These are phyloP conservation scores for Heterohyrax brucei DNA, from an alignment of 2,797 vertebrate genomes.

Conservation along the genomic window DNA sequence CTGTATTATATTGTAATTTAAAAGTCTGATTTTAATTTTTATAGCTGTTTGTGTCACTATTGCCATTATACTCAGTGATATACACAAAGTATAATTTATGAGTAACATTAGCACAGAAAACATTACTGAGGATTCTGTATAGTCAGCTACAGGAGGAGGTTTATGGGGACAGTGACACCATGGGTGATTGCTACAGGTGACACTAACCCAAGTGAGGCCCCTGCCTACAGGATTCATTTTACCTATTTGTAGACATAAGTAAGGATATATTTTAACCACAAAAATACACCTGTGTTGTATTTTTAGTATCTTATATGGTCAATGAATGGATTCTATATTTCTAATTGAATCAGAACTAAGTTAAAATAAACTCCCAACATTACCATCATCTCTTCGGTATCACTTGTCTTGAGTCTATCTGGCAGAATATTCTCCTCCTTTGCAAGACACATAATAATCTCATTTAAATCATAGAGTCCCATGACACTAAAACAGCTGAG, in stretches of 20 bases:
- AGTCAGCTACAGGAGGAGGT: too few relatives aligned
- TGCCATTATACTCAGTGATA: too few relatives aligned
- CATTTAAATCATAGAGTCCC: constrained; percentile 86
- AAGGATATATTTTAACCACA: constrained; percentile 23
- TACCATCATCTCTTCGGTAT: constrained; percentile 88
- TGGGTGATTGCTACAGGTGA: too few relatives aligned
- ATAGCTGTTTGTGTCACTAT: too few relatives aligned
- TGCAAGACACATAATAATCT: constrained; percentile 85
- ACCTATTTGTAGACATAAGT: constrained; percentile 55
- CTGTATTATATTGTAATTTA: too few relatives aligned
- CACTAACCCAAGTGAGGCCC: too few relatives aligned
- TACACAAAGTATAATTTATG: too few relatives aligned
- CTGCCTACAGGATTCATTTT: constrained; percentile 47
- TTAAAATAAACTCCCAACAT: constrained; percentile 88
- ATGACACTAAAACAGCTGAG: constrained; percentile 84
- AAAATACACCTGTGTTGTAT: constrained; percentile 31
- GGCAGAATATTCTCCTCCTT: constrained; percentile 86
- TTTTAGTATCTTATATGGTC: constrained; percentile 60
- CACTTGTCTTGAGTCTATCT: constrained; percentile 85
- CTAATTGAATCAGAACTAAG: constrained; percentile 80
- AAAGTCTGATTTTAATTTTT: too few relatives aligned
- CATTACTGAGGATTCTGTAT: too few relatives aligned
- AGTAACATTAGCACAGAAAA: too few relatives aligned
- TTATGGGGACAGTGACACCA: too few relatives aligned
- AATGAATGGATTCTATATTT: constrained; percentile 71